Evolutionary conservation across 2,797 vertebrate species (phyloP).

Genomic region (Atherinosoma microstoma): DNA sequence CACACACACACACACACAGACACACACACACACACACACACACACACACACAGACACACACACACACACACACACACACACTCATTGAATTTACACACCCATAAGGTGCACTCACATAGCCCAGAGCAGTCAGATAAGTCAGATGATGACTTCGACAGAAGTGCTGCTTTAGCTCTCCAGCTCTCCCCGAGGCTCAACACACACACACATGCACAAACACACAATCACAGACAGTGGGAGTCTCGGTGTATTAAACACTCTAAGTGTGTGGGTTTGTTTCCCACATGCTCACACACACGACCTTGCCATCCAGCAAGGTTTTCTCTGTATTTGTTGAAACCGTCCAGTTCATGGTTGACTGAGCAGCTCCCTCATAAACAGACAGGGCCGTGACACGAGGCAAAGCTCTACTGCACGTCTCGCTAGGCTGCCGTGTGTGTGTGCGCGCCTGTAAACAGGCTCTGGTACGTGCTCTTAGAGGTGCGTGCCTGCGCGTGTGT

Average conservation of each 20-base stretch:
- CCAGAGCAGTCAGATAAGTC: conserved; percentile 71
- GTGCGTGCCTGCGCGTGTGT: conserved; percentile 15
- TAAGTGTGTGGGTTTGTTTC: conserved; percentile 41
- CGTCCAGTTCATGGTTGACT: conserved; percentile 61
- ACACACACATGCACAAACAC: conserved; percentile 19
- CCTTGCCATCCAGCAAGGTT: conserved; percentile 70
- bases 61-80: conserved; percentile 14
- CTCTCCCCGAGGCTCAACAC: conserved; percentile 57
- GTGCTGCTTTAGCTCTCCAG: conserved; percentile 75
- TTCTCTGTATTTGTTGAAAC: conserved; percentile 61
- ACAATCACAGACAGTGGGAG: conserved; percentile 54
- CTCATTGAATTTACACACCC: conserved; percentile 36
- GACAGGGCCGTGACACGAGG: conserved; percentile 62
- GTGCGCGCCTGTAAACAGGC: conserved; percentile 3
- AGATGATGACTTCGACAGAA: conserved; percentile 79
- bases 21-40: too few relatives aligned
- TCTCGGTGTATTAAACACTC: conserved; percentile 51
- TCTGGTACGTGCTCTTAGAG: background rate
- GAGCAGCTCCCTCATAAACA: conserved; percentile 67
- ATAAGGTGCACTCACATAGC: conserved; percentile 42
- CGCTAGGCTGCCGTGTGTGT: conserved; percentile 16
- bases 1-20: too few relatives aligned
- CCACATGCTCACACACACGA: conserved; percentile 27
- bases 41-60: too few relatives aligned
- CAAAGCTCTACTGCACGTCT: conserved; percentile 39